Base-by-base conservation (phyloP, 1,140 invertebrate genomes). In the Dendrolimus punctatus region DNA sequence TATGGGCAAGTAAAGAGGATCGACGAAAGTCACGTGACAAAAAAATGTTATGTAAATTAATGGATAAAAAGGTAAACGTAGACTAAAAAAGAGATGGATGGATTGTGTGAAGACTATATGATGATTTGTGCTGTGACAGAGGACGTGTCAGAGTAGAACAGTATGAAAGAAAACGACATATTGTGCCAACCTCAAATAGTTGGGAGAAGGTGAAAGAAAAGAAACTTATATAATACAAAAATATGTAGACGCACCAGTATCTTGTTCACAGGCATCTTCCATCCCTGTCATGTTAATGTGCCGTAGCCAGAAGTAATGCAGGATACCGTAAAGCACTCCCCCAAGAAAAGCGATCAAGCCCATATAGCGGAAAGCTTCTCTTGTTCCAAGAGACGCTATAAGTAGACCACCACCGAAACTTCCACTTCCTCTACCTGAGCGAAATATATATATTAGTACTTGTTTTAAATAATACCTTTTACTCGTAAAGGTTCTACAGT, bases 371-470 rank as follows among this genome's bases (percentile, higher is more conserved):
- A 95, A 96, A 0, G 93, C 91, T 67, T 92, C 88, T 41, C 93
- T 79, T 37, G 93, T 93, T 4, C 93, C 93, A 48, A 92, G 88
- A 42, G 90, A 89, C 4, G 91, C 91, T 49, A 95, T 95, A 5
- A 95, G 87, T 36, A 93, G 88, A 37, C 94, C 94, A 46, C 94
- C 94, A n/a, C 92, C 87, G 61, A 95, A 94, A 71, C 93, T 93
- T 39, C 94, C 94, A 69, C 92, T 93, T 39, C 94, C 94, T 68
- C 93, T 88, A 43, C 92, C 91, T 91, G 57, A 10, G 39, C 6
- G 9, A 8, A 23, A 45, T 39, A 10, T 38, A 39, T 40, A 39
- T 49, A 6, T 7, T 48, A 46, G 23, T 4, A 10, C 2, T 46
- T 9, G 23, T 23, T 9, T 9, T 23, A 6, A 46, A 8, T 48